A percentile compares a stretch with the other conserved stretches of the same genome.
Conservation (phyloP, 1,140 invertebrate species). For the Saccostrea glomerata region DNA sequence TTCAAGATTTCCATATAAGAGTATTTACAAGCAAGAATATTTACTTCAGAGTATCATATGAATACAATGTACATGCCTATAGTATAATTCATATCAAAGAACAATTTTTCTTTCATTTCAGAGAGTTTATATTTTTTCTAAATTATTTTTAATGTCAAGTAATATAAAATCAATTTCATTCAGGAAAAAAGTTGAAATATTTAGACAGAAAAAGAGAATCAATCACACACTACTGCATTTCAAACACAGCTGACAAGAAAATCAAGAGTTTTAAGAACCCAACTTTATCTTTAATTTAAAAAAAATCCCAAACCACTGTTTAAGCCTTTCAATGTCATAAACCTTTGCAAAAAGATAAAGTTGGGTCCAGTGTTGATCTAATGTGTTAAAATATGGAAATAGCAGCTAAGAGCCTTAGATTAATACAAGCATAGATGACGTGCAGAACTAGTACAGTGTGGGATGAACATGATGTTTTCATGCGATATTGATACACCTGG, state of each 20-base stretch:
- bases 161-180: not conserved
- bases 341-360: not conserved
- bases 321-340: not conserved
- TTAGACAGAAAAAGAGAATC: slow-evolving; percentile 32
- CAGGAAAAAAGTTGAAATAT: not conserved
- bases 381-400: slow-evolving; percentile 1
- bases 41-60: not conserved
- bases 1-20: not conserved
- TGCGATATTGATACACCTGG: slow-evolving; percentile 18
- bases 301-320: not conserved
- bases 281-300: not conserved
- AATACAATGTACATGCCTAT: slow-evolving; percentile 12
- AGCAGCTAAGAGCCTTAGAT: slow-evolving; percentile 13
- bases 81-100: slow-evolving; percentile 10
- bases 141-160: not conserved
- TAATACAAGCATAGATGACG: slow-evolving; percentile 28
- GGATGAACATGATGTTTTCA: slow-evolving; percentile 6
- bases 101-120: not conserved
- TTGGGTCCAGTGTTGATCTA: not conserved
- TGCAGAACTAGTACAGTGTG: slow-evolving; percentile 22
- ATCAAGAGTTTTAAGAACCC: slow-evolving; percentile 1
- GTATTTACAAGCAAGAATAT: slow-evolving; percentile 19
- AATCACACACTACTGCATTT: slow-evolving; percentile 15
- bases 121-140: not conserved
- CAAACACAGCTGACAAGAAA: not conserved